Base-by-base conservation (phyloP, 2,113 vertebrate species). In the Lepisosteus oculatus region DNA sequence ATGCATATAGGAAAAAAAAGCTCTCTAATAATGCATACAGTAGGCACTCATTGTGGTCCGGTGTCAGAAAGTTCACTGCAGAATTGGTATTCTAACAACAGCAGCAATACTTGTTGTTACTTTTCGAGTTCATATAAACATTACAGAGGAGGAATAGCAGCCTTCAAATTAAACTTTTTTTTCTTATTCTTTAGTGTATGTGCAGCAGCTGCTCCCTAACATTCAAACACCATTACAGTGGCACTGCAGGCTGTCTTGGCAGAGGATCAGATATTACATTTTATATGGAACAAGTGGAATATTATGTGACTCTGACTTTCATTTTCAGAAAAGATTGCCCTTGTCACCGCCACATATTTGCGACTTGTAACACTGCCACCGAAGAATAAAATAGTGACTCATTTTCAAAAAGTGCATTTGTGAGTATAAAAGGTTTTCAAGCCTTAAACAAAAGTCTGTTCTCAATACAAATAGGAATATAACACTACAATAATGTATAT, bases 291-390 rank as follows among this genome's bases (percentile, higher is more conserved):
- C 62, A 64, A 29, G 62, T 41, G 4, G 62, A 64, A 64, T 64
- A 64, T 42, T 64, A 64, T 64, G 62, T 64, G 62, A 29, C 17
- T 64, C 15, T 41, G 62, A 64, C 62, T 64, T 64, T 64, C 62
- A 64, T 64, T 64, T 64, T 64, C 15, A 64, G 62, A 43, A 64
- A 64, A 64, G 62, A 64, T 64, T 64, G 62, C 62, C 62, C 62
- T 41, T 64, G 62, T 64, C 62, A 64, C 62, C 12, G 62, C 62
- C 42, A 64, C 62, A 15, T 64, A 15, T 64, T 64, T 64, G 62
- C 17, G 12, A 41, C 17, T 64, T 64, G 62, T 64, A 64, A 17
- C 62, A 15, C 62, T 43, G 17, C 62, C 62, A 64, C 17, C 17
- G 62, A 42, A 64, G 42, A 43, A 7, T 42, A 43, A 64, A 64